Evolutionary conservation across 2,113 vertebrate genomes (phyloP).

Genomic region (Aspidoscelis tigris): DNA sequence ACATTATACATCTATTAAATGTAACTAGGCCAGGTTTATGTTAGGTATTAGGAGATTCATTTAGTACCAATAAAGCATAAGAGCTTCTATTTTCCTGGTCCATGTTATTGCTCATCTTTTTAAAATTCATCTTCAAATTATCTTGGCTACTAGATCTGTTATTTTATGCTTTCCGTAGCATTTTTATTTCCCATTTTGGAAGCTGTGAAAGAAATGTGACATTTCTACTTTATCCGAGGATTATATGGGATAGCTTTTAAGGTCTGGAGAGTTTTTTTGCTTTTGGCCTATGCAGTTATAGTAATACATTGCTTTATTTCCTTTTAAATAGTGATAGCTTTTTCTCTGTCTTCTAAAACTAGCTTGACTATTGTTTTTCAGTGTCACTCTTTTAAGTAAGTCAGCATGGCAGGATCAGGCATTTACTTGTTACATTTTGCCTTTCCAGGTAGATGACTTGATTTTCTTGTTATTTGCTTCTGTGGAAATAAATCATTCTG

Average conservation of each 20-base stretch:
- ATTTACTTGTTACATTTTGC: background rate
- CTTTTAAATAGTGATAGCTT: background rate
- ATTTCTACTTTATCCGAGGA: constrained; percentile 27
- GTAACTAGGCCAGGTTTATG: background rate
- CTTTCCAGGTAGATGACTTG: background rate
- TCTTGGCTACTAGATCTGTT: background rate
- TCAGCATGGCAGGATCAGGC: background rate
- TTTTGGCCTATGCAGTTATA: constrained; percentile 24
- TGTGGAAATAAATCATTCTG: background rate
- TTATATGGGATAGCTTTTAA: constrained; percentile 28
- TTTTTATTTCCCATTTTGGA: constrained; percentile 36
- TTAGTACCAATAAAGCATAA: background rate
- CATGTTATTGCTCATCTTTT: background rate
- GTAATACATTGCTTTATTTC: constrained; percentile 30
- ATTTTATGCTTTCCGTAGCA: background rate
- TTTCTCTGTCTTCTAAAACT: background rate
- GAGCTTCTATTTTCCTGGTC: background rate
- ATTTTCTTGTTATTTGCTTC: constrained; percentile 4
- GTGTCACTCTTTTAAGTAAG: background rate
- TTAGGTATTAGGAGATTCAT: background rate
- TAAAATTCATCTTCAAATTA: background rate
- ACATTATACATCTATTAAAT: background rate
- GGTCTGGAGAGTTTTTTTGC: constrained; percentile 20
- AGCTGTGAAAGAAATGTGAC: constrained; percentile 30
- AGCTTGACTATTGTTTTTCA: background rate